Base-by-base conservation (phyloP, 2,797 vertebrate genomes). In the Rallus crepitans region DNA sequence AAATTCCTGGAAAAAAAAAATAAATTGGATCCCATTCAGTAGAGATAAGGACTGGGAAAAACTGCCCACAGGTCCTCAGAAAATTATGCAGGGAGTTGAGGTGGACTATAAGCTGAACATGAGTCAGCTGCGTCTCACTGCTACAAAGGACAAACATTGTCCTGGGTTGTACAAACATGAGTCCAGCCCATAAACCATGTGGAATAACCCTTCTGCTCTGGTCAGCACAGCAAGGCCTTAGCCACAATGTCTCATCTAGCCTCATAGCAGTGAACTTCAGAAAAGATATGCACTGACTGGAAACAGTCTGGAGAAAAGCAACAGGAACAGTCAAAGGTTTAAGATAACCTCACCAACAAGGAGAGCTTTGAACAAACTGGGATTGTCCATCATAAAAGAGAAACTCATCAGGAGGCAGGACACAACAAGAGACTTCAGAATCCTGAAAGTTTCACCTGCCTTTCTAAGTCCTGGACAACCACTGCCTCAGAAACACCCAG, bases 21-120 rank as follows among this genome's bases (percentile, higher is more conserved):
- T 35, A 35, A 17, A 10, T 4, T 93, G 81, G 71, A 95, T 61
- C 60, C 24, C 5, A 4, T 89, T 95, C 87, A 87, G 53, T n/a
- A 91, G 37, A 92, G 89, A 92, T 89, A 95, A 94, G 33, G 45
- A 90, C 39, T 35, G 47, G 13, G 42, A 55, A 94, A 94, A 95
- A n/a, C 48, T 64, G 30, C 53, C 50, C 64, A 90, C 42, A 64
- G 6, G 77, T 82, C 86, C 60, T 82, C 47, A 66, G 42, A 77
- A 95, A 90, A 84, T 76, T 66, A 79, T n/a, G 50, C 70, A 87
- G 47, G 64, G 60, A 45, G n/a, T 30, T 89, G 82, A 85, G 35
- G 57, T 63, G 20, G 66, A 72, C 65, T 55, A 25, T 76, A 59
- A 81, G 37, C 33, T 61, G 63, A 70, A 77, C 21, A 35, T 37